These are phyloP conservation scores for Buathra laborator DNA, from an alignment of 2,888 invertebrate species.

Conservation along the genomic window DNA sequence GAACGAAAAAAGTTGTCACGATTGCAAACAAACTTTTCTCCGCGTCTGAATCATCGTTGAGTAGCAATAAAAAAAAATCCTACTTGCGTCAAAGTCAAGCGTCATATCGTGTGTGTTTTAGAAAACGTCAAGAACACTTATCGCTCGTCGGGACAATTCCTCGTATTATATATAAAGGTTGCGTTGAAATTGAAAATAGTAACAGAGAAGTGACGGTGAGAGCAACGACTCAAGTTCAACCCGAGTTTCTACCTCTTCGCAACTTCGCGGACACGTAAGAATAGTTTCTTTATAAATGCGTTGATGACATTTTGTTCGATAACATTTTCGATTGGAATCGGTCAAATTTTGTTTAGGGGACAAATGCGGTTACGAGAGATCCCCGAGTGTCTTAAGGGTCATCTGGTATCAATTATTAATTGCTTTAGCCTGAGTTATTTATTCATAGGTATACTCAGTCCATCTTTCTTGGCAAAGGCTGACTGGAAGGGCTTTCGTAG, in stretches of 20 bases:
- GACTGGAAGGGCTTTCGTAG: conserved; percentile 33
- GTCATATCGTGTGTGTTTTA: conserved; percentile 31
- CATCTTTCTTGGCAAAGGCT: conserved; percentile 3
- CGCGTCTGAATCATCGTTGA: background rate
- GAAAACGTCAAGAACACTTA: conserved; percentile 20
- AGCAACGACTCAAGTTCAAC: background rate
- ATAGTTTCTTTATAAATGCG: conserved; percentile 2
- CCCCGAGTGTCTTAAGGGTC: background rate
- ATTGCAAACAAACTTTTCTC: background rate
- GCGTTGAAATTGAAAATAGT: background rate
- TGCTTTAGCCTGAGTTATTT: conserved; percentile 13
- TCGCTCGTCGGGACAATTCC: conserved; percentile 20
- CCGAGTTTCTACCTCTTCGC: background rate
- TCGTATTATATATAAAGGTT: conserved; percentile 41
- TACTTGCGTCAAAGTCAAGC: conserved; percentile 52
- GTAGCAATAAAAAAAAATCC: conserved; percentile 53
- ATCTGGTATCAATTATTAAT: conserved; percentile 27
- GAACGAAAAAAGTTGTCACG: background rate
- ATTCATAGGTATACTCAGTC: conserved; percentile 21
- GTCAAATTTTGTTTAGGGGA: background rate
- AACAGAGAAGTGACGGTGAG: background rate
- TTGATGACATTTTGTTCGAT: background rate
- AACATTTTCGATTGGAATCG: background rate
- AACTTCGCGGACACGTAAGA: background rate
- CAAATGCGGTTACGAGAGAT: background rate